Conservation (phyloP, 53 echinoderm and acorn worm species). For the Paelopatides confundens region DNA sequence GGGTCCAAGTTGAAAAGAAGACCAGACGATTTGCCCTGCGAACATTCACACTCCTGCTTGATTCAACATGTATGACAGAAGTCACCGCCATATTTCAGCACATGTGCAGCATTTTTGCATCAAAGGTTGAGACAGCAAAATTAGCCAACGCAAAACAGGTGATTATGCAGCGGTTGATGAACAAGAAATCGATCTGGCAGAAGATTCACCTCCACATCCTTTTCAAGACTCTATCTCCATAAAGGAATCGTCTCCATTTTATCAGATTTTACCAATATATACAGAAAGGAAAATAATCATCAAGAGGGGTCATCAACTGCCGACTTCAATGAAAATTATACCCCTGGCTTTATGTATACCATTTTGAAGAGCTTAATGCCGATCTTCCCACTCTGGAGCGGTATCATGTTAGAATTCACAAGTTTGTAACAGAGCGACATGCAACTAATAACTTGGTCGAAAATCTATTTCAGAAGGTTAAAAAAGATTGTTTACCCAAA, state of each 20-base stretch:
- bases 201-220: too few relatives aligned
- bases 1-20: background rate
- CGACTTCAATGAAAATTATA: background rate
- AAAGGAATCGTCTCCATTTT: background rate
- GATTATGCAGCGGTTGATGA: too few relatives aligned
- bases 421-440: background rate
- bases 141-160: background rate
- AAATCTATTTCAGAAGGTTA: constrained; percentile 12
- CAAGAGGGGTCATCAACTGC: too few relatives aligned
- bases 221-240: background rate
- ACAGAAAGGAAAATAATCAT: too few relatives aligned
- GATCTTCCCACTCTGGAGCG: background rate
- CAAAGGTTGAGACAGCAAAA: background rate
- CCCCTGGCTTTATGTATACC: background rate
- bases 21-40: background rate
- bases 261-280: constrained; percentile 4
- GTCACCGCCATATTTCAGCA: background rate
- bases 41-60: background rate
- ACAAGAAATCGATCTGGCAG: too few relatives aligned
- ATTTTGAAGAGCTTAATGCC: background rate
- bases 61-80: too few relatives aligned
- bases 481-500: background rate
- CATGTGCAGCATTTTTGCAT: background rate
- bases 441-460: constrained; percentile 2
- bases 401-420: background rate